A percentile compares a stretch with the other conserved stretches of the same genome.
phyloP scores from a whole-genome alignment of 2,113 vertebrate species.

The Mastomys coucha region DNA sequence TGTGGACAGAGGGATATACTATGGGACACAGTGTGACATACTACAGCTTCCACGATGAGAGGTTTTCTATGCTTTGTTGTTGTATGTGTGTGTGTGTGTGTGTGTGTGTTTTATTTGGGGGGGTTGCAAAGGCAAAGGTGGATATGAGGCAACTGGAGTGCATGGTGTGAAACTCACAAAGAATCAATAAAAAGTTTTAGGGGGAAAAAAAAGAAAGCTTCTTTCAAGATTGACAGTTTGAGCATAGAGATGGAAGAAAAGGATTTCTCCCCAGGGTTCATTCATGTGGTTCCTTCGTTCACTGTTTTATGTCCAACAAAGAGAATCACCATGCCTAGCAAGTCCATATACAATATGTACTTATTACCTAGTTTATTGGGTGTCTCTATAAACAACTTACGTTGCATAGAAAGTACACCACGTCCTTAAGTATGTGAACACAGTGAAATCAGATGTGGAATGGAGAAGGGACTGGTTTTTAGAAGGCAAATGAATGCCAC shows the following conservation, averaged over 20 bases:
- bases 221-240: not conserved
- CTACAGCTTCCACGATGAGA: too few relatives aligned
- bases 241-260: not conserved
- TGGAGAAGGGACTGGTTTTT: not conserved
- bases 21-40: too few relatives aligned
- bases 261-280: not conserved
- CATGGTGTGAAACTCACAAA: too few relatives aligned
- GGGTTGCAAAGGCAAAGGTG: too few relatives aligned
- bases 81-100: too few relatives aligned
- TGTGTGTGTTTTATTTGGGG: too few relatives aligned
- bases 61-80: too few relatives aligned
- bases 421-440: slow-evolving; percentile 18
- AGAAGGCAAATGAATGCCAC: not conserved
- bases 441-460: not conserved
- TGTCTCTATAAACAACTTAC: not conserved
- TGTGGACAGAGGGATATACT: too few relatives aligned
- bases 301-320: slow-evolving; percentile 15
- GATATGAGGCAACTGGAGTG: too few relatives aligned
- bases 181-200: too few relatives aligned
- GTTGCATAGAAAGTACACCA: not conserved
- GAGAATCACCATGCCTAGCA: not conserved
- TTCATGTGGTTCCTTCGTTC: not conserved
- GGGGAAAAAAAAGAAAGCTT: not conserved
- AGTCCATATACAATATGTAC: not conserved
- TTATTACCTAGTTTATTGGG: not conserved